Evolutionary conservation across 37 sponge, comb jelly and placozoan genomes (phyloP).

Genomic region (Tethya wilhelma): DNA sequence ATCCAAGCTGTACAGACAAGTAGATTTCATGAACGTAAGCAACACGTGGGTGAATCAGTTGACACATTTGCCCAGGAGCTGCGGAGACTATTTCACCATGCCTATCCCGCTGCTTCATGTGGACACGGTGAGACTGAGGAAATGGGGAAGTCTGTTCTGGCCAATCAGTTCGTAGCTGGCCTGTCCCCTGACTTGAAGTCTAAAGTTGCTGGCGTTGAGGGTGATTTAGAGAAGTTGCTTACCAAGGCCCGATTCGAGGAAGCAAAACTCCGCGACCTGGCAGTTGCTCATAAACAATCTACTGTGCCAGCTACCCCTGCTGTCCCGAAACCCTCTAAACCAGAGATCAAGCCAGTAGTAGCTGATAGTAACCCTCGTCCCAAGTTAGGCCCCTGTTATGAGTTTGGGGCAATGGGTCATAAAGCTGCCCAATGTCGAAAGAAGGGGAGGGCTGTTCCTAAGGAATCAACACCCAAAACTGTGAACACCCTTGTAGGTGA

Average conservation of each 20-base stretch:
- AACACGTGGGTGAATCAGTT: constrained; percentile 14
- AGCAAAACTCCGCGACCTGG: constrained; percentile 19
- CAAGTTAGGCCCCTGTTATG: too few species aligned
- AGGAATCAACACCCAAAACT: too few species aligned
- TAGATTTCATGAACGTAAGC: constrained; percentile 43
- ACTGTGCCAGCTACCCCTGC: too few species aligned
- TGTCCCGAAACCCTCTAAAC: too few species aligned
- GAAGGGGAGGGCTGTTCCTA: too few species aligned
- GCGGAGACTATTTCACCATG: constrained; percentile 22
- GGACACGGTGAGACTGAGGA: constrained; percentile 20
- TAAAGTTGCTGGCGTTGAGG: constrained; percentile 22
- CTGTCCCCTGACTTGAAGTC: neutral
- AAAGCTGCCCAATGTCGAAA: too few species aligned
- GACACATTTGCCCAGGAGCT: constrained; percentile 54
- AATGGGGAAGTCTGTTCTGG: constrained; percentile 25
- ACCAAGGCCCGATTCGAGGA: constrained; percentile 42
- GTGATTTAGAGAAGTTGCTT: constrained; percentile 17
- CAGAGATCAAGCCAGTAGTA: too few species aligned
- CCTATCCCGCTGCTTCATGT: constrained; percentile 15
- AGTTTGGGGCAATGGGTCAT: too few species aligned
- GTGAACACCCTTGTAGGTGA: too few species aligned
- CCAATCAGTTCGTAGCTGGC: neutral
- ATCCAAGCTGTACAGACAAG: constrained; percentile 57
- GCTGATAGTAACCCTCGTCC: too few species aligned
- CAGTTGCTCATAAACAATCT: too few species aligned